Evolutionary conservation across 2,113 vertebrate genomes (phyloP).

Genomic region (Balaeniceps rex): DNA sequence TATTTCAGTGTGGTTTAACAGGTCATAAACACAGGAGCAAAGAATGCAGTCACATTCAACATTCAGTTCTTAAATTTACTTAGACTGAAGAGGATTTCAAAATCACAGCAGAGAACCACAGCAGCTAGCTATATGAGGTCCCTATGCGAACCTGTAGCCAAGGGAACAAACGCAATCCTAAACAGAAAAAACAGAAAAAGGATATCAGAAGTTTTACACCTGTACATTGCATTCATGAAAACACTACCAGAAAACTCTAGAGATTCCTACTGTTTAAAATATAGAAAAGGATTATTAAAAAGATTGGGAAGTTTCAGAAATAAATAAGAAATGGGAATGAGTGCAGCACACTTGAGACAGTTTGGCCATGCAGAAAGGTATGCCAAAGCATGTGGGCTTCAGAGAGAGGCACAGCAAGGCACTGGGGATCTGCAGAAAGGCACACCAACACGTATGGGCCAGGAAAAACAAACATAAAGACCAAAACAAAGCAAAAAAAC

Average conservation of each 20-base stretch:
- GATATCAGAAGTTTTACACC: background rate
- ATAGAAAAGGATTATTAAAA: background rate
- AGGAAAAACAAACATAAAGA: background rate
- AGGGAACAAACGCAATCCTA: background rate
- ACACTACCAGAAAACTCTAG: background rate
- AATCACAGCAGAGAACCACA: background rate
- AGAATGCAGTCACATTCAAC: background rate
- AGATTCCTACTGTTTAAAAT: background rate
- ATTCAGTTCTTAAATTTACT: background rate
- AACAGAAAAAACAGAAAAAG: background rate
- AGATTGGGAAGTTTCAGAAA: background rate
- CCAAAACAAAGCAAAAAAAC: background rate
- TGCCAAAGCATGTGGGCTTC: background rate
- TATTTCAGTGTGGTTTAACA: background rate
- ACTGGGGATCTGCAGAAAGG: background rate
- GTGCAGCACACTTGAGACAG: background rate
- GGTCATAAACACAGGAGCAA: background rate
- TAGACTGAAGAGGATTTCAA: background rate
- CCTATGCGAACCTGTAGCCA: background rate
- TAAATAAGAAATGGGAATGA: background rate
- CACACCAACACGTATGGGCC: background rate
- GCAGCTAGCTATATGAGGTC: background rate
- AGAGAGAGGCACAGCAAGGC: background rate
- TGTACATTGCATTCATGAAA: background rate
- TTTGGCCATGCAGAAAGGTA: background rate